Conservation (phyloP, 2,113 vertebrate species). For the Cygnus buccinator region DNA sequence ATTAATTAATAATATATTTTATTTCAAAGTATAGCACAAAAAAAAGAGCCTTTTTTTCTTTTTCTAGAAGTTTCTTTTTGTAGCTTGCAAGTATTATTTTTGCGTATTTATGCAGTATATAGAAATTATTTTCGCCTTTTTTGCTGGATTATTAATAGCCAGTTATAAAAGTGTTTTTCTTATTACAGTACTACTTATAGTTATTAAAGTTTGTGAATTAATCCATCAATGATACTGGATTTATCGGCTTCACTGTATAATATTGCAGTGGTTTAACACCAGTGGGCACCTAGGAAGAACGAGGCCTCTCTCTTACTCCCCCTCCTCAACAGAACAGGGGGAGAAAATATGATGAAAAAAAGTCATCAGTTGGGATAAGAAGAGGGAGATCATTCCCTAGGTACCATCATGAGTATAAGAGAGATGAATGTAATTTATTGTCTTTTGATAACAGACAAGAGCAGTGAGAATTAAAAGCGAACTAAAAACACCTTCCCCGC, state of each 20-base stretch:
- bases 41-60: background rate
- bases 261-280: background rate
- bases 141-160: background rate
- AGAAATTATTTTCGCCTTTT: background rate
- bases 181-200: background rate
- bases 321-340: background rate
- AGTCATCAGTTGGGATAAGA: background rate
- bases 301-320: background rate
- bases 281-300: background rate
- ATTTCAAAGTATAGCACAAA: background rate
- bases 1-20: background rate
- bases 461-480: background rate
- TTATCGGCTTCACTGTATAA: background rate
- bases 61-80: background rate
- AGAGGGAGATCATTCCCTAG: background rate
- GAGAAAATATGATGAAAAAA: background rate
- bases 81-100: background rate
- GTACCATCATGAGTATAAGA: background rate
- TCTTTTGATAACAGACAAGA: background rate
- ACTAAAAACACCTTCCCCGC: background rate
- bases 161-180: background rate
- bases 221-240: conserved; percentile 1
- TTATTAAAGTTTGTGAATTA: background rate
- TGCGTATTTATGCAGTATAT: background rate
- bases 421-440: background rate